phyloP scores from a whole-genome alignment of 2,113 vertebrate genomes.

The Chloroceryle aenea region DNA sequence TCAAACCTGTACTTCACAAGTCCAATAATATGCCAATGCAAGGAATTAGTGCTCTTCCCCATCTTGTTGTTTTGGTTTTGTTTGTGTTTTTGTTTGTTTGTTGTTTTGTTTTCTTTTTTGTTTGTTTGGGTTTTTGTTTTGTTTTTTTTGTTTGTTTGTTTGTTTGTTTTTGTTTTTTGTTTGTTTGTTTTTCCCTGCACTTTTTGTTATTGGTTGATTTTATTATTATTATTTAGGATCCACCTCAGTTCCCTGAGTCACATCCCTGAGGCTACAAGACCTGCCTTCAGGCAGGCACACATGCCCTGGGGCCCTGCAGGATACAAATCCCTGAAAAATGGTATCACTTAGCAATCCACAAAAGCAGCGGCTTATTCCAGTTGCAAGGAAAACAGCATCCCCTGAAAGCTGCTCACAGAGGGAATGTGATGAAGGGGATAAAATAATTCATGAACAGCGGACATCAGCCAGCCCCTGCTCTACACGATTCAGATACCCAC shows the following conservation, averaged over 20 bases:
- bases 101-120: too few relatives aligned
- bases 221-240: background rate
- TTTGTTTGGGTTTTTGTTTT: too few relatives aligned
- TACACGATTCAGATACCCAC: background rate
- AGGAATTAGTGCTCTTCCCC: background rate
- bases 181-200: background rate
- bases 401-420: background rate
- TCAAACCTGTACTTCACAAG: background rate
- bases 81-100: too few relatives aligned
- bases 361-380: background rate
- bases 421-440: background rate
- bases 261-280: background rate
- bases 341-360: background rate
- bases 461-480: background rate
- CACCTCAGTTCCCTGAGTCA: background rate
- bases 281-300: background rate
- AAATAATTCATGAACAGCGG: accelerated
- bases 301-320: background rate
- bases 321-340: background rate
- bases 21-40: background rate
- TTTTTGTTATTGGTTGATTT: background rate
- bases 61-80: background rate
- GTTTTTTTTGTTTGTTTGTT: too few relatives aligned
- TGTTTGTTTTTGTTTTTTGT: too few relatives aligned
- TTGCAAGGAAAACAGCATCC: background rate